Conservation (phyloP, 1,140 invertebrate species). For the Sminthurides bifidus region DNA sequence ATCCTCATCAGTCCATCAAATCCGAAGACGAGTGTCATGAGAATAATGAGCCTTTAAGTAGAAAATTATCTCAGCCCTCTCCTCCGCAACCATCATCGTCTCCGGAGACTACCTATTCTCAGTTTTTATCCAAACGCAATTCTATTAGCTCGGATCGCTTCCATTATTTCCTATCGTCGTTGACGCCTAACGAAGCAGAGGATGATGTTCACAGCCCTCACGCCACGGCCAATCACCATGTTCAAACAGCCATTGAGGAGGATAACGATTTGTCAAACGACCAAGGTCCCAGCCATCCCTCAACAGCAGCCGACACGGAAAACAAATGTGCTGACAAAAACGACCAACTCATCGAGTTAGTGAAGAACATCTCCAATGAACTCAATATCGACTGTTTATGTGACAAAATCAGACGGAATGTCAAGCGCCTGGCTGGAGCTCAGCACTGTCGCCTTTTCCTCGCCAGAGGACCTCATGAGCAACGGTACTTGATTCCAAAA, state of each 20-base stretch:
- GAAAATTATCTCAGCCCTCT: too few species aligned
- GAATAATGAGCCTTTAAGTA: too few species aligned
- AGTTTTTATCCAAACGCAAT: conserved; percentile 47
- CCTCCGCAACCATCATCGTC: conserved; percentile 8
- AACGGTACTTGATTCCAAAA: conserved; percentile 73
- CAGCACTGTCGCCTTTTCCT: conserved; percentile 78
- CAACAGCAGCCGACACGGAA: neutral
- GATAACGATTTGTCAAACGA: too few species aligned
- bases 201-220: too few species aligned
- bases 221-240: too few species aligned
- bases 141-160: conserved; percentile 74
- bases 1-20: too few species aligned
- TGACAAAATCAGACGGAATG: conserved; percentile 87
- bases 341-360: conserved; percentile 83
- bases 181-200: conserved; percentile 38
- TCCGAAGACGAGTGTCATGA: too few species aligned
- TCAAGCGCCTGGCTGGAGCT: conserved; percentile 69
- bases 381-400: conserved; percentile 83
- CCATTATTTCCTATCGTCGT: conserved; percentile 63
- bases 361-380: conserved; percentile 83
- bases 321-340: conserved; percentile 46
- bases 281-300: too few species aligned
- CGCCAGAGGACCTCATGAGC: conserved; percentile 59
- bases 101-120: conserved; percentile 16
- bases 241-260: too few species aligned